Evolutionary conservation across 2,888 invertebrate species (phyloP).

Genomic region (Cryptops parisi): DNA sequence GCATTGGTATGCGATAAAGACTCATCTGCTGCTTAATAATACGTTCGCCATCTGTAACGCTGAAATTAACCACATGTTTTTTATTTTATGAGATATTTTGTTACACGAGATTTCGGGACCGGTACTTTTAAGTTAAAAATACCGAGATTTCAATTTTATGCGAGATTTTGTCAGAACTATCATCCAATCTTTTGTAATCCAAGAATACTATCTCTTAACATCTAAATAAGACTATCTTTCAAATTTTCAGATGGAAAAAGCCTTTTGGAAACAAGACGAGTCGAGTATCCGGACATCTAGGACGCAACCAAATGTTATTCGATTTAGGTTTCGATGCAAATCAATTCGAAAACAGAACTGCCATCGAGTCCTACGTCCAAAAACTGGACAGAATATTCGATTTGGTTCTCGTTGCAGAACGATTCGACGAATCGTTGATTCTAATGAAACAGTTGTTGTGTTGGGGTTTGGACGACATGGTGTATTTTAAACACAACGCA

Average conservation of each 20-base stretch:
- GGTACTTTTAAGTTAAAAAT: too few relatives aligned
- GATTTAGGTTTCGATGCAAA: slow-evolving; percentile 10
- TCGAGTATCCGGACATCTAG: background rate
- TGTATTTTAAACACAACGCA: slow-evolving; percentile 25
- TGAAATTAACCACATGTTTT: too few relatives aligned
- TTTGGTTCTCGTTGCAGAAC: slow-evolving; percentile 26
- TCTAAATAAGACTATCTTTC: too few relatives aligned
- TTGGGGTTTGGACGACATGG: slow-evolving; percentile 25
- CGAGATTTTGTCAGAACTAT: background rate
- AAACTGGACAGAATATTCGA: slow-evolving; percentile 21
- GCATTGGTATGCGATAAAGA: too few relatives aligned
- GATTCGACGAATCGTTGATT: slow-evolving; percentile 28
- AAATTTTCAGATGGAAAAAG: background rate
- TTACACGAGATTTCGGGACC: too few relatives aligned
- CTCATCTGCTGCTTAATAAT: too few relatives aligned
- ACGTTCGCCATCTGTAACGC: too few relatives aligned
- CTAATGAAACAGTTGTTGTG: slow-evolving; percentile 25
- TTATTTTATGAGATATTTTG: too few relatives aligned
- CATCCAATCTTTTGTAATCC: background rate
- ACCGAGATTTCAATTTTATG: background rate
- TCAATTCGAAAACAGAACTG: slow-evolving; percentile 3
- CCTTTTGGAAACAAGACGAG: background rate
- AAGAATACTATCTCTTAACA: background rate
- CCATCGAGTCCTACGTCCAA: background rate
- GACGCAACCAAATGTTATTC: slow-evolving; percentile 14